Evolutionary conservation across 2,888 invertebrate species (phyloP), one percentile per base, ranked within the genome.

Genomic region (Agrochola lota): DNA sequence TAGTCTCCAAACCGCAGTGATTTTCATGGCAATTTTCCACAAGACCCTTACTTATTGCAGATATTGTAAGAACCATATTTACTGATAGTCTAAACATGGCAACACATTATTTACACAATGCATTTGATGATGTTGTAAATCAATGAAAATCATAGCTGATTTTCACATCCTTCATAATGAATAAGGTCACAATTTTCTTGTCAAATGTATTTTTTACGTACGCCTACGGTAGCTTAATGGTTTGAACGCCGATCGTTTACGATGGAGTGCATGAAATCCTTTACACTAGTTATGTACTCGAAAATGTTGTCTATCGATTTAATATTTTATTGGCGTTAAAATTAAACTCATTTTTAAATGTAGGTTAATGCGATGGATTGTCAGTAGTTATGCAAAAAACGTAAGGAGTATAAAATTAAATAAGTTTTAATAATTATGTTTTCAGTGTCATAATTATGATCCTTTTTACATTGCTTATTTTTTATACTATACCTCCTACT

Each of bases 261-360:
- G 35, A 35, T 17, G 20, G 46, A 69, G 59, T 69, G 59, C 15
- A 46, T 3, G 7, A 20, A 2, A 40, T 0, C 49, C 76, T 40
- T 66, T 49, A 79, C 20, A 64, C 9, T 23, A 49, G n/a, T 12
- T 46, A 49, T 17, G 26, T 49, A n/a, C 23, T 66, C 2, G 5
- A 57, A 67, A 35, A 43, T 23, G 0, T 59, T 67, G 62, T 57
- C 30, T 80, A 75, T 35, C 35, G 35, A 52, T 52, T 55, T 12
- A 63, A 43, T 20, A 40, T 40, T 23, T 35, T 67, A 70, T 57
- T 30, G 11, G 11, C 26, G 55, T 49, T 46, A 17, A 71, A 80
- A 80, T 68, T 71, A 71, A 63, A 63, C 43, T 49, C 43, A 20
- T 55, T 49, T 40, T 78, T 62, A 23, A 67, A 60, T 52, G 20